Conservation (phyloP, 2,113 vertebrate genomes). For the Sardina pilchardus region DNA sequence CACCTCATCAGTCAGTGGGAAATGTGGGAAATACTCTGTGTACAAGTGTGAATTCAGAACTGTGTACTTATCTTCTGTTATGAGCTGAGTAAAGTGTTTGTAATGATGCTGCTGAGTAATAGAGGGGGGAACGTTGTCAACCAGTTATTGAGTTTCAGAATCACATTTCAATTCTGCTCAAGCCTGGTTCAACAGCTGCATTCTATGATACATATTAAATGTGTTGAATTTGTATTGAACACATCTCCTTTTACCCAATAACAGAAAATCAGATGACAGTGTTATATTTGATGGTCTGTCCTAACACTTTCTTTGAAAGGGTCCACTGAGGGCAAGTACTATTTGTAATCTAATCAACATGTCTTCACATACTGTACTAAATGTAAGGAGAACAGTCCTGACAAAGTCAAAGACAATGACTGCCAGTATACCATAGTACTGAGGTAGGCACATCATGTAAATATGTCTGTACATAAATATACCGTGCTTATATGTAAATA, state of each 20-base stretch:
- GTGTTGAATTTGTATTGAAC: neutral
- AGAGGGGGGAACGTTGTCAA: neutral
- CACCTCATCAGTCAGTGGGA: neutral
- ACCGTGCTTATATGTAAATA: neutral
- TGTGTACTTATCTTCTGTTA: neutral
- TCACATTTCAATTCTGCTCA: neutral
- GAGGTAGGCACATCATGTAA: no score
- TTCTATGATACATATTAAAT: neutral
- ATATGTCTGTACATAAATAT: no score
- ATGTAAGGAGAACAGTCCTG: no score
- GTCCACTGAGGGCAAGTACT: no score
- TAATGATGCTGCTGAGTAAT: neutral
- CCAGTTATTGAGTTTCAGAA: neutral
- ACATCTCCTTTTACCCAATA: neutral
- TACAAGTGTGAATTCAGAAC: neutral
- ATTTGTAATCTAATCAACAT: no score
- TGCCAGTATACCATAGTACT: no score
- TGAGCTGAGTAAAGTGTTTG: neutral
- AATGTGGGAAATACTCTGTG: neutral
- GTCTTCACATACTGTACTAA: no score
- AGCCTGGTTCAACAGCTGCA: neutral
- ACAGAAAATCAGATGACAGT: neutral
- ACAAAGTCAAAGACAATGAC: no score
- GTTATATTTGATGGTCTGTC: neutral
- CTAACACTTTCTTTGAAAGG: no score